Conservation (phyloP, 2,888 invertebrate genomes). For the Onthophagus sagittarius region DNA sequence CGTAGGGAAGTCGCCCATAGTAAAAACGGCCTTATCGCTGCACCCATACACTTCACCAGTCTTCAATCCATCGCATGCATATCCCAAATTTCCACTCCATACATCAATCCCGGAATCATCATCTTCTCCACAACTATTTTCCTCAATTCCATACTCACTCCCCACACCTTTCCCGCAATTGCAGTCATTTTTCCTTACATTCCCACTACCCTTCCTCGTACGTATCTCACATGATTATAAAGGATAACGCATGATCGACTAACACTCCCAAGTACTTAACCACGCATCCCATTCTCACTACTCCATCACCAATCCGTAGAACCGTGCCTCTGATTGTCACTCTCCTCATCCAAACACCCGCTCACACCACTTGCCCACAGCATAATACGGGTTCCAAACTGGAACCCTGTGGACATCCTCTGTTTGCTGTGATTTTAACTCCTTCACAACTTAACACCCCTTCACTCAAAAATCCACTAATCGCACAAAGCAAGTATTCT, state of each 20-base stretch:
- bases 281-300: background rate
- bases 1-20: constrained; percentile 23
- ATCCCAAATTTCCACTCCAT: constrained; percentile 30
- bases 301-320: background rate
- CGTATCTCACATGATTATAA: background rate
- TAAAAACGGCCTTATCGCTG: constrained; percentile 26
- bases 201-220: background rate
- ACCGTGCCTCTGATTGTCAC: background rate
- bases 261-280: background rate
- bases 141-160: background rate
- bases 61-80: constrained; percentile 18
- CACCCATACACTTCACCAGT: constrained; percentile 23
- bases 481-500: too few species aligned
- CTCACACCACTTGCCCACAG: too few species aligned
- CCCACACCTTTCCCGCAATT: constrained; percentile 9
- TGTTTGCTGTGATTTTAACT: too few species aligned
- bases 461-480: too few species aligned
- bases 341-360: background rate
- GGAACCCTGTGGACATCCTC: too few species aligned
- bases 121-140: background rate
- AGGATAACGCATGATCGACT: background rate
- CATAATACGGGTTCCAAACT: too few species aligned
- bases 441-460: too few species aligned
- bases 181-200: background rate
- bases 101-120: constrained; percentile 23